Percentiles rank a stretch among this genome's conserved stretches.
phyloP scores from a whole-genome alignment of 2,797 vertebrate genomes.

The Cirrhinus molitorella region DNA sequence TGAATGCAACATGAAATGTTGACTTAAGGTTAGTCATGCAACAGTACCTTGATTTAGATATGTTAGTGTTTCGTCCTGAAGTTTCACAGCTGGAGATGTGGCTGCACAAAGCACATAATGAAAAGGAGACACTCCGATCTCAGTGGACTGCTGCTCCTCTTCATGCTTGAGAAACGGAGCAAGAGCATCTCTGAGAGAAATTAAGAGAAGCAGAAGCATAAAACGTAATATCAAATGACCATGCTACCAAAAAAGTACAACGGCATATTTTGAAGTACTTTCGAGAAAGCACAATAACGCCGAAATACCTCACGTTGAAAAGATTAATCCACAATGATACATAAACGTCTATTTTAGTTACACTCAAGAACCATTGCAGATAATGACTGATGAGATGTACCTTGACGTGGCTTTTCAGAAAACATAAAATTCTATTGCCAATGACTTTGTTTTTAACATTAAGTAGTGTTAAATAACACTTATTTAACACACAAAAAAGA shows the following conservation, averaged over 20 bases:
- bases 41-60: slow-evolving; percentile 95
- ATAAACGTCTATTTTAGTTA: not conserved
- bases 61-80: slow-evolving; percentile 92
- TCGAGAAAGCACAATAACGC: not conserved
- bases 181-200: slow-evolving; percentile 73
- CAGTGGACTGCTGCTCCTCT: slow-evolving; percentile 82
- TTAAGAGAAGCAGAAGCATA: not conserved
- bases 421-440: too few relatives aligned
- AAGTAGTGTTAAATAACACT: too few relatives aligned
- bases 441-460: too few relatives aligned
- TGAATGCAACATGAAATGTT: not conserved
- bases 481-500: too few relatives aligned
- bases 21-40: not conserved
- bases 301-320: not conserved
- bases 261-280: not conserved
- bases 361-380: not conserved
- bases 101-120: slow-evolving; percentile 90
- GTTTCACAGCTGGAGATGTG: slow-evolving; percentile 91
- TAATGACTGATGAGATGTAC: too few relatives aligned
- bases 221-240: not conserved
- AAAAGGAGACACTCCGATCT: slow-evolving; percentile 80
- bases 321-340: not conserved
- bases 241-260: not conserved
- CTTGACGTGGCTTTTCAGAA: not conserved
- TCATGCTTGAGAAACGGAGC: slow-evolving; percentile 90